Percentiles rank a stretch among this genome's conserved stretches.
Conservation (phyloP, 2,797 vertebrate genomes). For the Clarias fuscus region DNA sequence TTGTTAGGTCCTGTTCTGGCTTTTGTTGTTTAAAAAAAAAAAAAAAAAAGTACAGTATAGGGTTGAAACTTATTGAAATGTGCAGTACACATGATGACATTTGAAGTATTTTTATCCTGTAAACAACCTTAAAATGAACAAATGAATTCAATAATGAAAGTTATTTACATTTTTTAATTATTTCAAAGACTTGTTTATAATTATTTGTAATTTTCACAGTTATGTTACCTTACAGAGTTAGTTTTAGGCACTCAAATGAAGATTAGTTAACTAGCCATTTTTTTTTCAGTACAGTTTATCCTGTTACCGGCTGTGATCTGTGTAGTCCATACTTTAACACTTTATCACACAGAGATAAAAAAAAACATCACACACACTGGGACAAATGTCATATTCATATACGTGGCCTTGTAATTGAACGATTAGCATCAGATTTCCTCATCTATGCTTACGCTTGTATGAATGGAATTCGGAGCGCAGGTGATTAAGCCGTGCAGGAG, state of each 20-base stretch:
- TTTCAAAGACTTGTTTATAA: too few relatives aligned
- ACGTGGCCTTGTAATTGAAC: neutral
- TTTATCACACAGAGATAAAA: neutral
- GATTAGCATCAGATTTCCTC: conserved; percentile 1
- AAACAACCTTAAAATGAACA: too few relatives aligned
- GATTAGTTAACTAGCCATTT: neutral
- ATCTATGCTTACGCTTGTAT: neutral
- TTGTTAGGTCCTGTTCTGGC: too few relatives aligned
- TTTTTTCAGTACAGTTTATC: neutral
- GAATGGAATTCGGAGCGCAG: neutral
- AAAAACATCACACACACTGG: conserved; percentile 1
- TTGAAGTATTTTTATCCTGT: too few relatives aligned
- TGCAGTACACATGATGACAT: too few relatives aligned
- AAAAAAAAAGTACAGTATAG: too few relatives aligned
- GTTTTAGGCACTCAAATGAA: neutral
- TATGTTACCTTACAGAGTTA: too few relatives aligned
- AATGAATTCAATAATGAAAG: too few relatives aligned
- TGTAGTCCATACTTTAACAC: neutral
- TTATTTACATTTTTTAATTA: too few relatives aligned
- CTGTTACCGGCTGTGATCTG: neutral
- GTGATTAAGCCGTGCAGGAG: neutral
- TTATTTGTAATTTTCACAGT: too few relatives aligned
- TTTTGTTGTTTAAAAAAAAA: too few relatives aligned
- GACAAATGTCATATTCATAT: neutral
- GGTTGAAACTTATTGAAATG: too few relatives aligned